Evolutionary conservation across 2,888 invertebrate genomes (phyloP).

Genomic region (Lampropteryx suffumata): DNA sequence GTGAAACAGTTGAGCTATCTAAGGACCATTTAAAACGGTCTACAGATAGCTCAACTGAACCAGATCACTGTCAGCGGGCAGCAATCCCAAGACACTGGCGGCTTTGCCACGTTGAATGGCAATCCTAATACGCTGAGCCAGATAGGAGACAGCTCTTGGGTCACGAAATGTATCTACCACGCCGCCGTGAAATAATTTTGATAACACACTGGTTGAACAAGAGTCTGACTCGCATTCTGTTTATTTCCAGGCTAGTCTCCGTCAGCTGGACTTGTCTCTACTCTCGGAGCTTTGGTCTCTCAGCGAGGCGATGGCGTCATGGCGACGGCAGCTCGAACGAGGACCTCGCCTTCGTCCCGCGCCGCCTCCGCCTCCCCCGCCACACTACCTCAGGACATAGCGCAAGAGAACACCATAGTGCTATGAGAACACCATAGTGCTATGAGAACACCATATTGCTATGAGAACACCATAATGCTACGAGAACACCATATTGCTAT

Average conservation of each 20-base stretch:
- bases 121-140: too few species aligned
- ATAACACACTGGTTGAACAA: too few species aligned
- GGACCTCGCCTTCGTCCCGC: conserved; percentile 77
- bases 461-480: not conserved
- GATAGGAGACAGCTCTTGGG: too few species aligned
- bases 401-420: conserved; percentile 12
- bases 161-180: too few species aligned
- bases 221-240: conserved; percentile 16
- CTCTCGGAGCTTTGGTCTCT: conserved; percentile 96
- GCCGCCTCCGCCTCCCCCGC: conserved; percentile 76
- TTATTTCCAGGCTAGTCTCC: conserved; percentile 90
- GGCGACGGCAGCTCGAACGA: conserved; percentile 82
- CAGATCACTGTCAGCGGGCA: too few species aligned
- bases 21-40: too few species aligned
- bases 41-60: too few species aligned
- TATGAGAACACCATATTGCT: conserved; percentile 8
- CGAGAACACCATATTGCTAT: conserved; percentile 6
- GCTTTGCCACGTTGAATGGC: too few species aligned
- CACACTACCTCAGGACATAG: conserved; percentile 73
- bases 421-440: not conserved
- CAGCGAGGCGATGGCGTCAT: conserved; percentile 96
- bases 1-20: too few species aligned
- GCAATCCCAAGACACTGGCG: too few species aligned
- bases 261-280: conserved; percentile 94
- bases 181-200: too few species aligned